These are phyloP conservation scores for Geophilus truncorum DNA, from an alignment of 2,888 invertebrate species.

Conservation along the genomic window DNA sequence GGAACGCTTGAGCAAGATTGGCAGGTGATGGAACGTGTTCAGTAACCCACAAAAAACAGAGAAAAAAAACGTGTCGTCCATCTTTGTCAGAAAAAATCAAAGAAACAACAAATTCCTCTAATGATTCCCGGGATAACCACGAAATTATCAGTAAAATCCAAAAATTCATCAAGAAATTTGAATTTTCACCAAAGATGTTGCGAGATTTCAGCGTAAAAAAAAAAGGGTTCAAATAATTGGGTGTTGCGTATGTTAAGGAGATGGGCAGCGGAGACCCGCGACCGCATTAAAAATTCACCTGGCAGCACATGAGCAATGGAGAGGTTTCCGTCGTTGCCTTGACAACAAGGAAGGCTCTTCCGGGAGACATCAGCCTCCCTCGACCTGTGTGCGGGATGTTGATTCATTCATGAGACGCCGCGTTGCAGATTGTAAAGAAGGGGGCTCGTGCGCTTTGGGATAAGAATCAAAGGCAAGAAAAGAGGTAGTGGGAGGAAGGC, in stretches of 20 bases:
- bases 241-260: too few relatives aligned
- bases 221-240: too few relatives aligned
- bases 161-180: too few relatives aligned
- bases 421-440: not conserved
- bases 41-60: not conserved
- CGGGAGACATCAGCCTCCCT: constrained; percentile 9
- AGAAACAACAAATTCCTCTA: too few relatives aligned
- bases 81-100: too few relatives aligned
- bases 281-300: not conserved
- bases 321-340: not conserved
- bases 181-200: too few relatives aligned
- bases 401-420: constrained; percentile 10
- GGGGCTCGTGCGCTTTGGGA: not conserved
- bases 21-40: constrained; percentile 4
- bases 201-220: too few relatives aligned
- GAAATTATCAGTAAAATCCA: too few relatives aligned
- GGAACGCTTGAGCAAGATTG: not conserved
- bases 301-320: too few relatives aligned
- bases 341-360: not conserved
- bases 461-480: constrained; percentile 7
- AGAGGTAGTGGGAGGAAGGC: not conserved
- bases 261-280: not conserved
- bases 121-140: too few relatives aligned
- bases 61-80: not conserved
- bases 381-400: constrained; percentile 14